phyloP scores from a whole-genome alignment of 2,113 vertebrate species.

The Crotophaga sulcirostris region DNA sequence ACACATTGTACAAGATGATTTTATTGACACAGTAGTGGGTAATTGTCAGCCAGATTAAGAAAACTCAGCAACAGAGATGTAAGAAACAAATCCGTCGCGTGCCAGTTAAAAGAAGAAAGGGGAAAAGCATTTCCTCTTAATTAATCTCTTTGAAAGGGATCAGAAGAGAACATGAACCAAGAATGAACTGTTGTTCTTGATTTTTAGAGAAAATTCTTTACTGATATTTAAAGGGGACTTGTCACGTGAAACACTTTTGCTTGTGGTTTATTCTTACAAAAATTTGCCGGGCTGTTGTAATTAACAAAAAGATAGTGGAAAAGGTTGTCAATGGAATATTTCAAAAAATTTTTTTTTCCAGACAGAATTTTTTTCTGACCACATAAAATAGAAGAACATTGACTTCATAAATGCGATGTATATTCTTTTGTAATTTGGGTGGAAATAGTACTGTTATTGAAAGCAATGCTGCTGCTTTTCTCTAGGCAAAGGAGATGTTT shows the following conservation, averaged over 20 bases:
- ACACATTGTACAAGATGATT: neutral
- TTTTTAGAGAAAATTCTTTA: neutral
- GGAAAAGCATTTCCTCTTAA: neutral
- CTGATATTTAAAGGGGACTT: neutral
- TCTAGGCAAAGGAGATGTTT: conserved; percentile 94
- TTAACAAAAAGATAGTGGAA: neutral
- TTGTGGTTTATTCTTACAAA: neutral
- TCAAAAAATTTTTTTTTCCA: neutral
- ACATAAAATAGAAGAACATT: neutral
- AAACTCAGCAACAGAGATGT: neutral
- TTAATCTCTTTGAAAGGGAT: conserved; percentile 2
- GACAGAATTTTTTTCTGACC: neutral
- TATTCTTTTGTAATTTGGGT: neutral
- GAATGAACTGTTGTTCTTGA: neutral
- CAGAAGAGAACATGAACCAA: neutral
- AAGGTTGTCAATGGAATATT: neutral
- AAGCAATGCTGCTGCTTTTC: neutral
- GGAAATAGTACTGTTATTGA: neutral
- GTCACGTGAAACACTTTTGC: neutral
- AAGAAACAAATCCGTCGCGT: neutral
- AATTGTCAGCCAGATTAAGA: neutral
- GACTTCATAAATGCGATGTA: neutral
- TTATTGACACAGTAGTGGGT: neutral
- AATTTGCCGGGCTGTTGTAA: neutral
- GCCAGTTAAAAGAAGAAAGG: neutral